phyloP scores from a whole-genome alignment of 2,888 invertebrate genomes.

The Scaptomyza caliginosa region DNA sequence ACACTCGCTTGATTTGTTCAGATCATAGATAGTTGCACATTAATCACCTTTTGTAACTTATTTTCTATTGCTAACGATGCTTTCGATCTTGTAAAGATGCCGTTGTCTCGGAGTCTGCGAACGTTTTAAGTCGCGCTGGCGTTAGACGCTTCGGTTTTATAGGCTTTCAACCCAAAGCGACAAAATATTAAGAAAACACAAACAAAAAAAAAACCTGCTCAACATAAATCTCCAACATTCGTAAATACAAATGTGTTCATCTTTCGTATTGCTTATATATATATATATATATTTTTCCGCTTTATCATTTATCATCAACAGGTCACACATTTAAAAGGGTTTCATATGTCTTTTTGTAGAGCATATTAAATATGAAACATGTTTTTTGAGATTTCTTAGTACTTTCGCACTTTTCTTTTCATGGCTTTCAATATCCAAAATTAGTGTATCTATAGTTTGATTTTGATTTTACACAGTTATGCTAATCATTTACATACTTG shows the following conservation, averaged over 20 bases:
- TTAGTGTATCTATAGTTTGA: background rate
- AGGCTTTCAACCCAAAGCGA: conserved; percentile 24
- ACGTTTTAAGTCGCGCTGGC: conserved; percentile 55
- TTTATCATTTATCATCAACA: conserved; percentile 14
- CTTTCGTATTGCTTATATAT: conserved; percentile 6
- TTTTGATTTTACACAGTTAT: background rate
- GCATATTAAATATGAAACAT: conserved; percentile 1
- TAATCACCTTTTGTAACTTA: conserved; percentile 43
- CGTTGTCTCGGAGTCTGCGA: conserved; percentile 41
- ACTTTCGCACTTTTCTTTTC: background rate
- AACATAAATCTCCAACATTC: conserved; percentile 4
- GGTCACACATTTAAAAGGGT: conserved; percentile 3
- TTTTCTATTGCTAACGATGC: conserved; percentile 8
- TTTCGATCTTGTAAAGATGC: conserved; percentile 36
- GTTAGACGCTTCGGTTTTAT: conserved; percentile 53
- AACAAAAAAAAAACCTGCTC: conserved; percentile 49
- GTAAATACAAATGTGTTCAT: conserved; percentile 12
- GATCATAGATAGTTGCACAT: background rate
- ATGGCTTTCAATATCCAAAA: background rate
- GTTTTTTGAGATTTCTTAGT: background rate
- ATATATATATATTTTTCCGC: conserved; percentile 3
- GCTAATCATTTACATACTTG: background rate
- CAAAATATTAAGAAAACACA: too few species aligned
- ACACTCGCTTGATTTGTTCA: background rate
- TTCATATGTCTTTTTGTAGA: background rate